Evolutionary conservation across 2,113 vertebrate genomes (phyloP), one percentile per base, ranked within the genome.

Genomic region (Hippocampus abdominalis): DNA sequence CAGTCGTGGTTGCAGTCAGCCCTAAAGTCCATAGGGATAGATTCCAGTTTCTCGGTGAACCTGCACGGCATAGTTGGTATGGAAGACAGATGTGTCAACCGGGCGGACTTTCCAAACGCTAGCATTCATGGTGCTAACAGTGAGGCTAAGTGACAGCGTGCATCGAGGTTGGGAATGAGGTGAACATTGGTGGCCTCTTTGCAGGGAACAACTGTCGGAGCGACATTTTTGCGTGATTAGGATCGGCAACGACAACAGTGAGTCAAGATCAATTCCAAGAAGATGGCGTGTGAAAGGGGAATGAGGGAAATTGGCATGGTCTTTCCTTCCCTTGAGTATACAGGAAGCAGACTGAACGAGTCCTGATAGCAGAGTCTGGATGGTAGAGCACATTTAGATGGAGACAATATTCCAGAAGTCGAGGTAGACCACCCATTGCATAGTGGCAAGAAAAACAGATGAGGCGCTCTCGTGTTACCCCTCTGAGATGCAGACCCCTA

Each of bases 391-490:
- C 40, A 49, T 78, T 79, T 16, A 64, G 64, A 68, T 63, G 49
- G 23, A 74, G 59, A 25, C 8, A 49, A 79, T 63, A 71, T 63
- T 71, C 71, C 66, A 70, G 68, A 73, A 60, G 73, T 59, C 46
- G 20, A 57, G 60, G 44, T 68, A 79, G 79, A 77, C 62, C 32
- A 36, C 60, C 23, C 73, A 71, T 69, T 74, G 71, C 42, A 46
- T 42, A 73, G 80, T 77, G 75, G 46, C n/a, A 67, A 77, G 46
- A 72, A 40, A 62, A 76, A 73, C 63, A 77, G 80, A 77, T n/a
- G 74, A 73, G 72, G 57, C 53, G 3, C 72, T 91, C 88, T 93
- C 89, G 69, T 21, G 68, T 93, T 92, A 90, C 91, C 62, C 75
- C 73, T 82, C 66, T 0, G 81, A 87, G 86, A 90, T 82, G 82